phyloP scores from a whole-genome alignment of 2,113 vertebrate species.

The Paralichthys olivaceus region DNA sequence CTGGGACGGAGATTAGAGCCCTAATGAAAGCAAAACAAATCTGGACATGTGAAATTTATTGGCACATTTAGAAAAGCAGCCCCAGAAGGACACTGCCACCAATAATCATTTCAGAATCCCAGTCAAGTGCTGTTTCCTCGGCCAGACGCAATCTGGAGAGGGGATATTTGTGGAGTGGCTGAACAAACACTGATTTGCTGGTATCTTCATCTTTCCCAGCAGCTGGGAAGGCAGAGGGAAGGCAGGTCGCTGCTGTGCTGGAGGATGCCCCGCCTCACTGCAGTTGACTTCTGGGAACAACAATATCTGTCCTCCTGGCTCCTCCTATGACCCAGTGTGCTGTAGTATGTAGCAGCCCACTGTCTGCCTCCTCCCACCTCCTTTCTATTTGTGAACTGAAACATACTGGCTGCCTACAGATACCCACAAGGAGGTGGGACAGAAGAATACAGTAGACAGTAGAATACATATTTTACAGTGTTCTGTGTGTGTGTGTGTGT shows the following conservation, averaged over 20 bases:
- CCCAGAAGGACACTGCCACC: conserved; percentile 81
- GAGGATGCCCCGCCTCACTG: conserved; percentile 61
- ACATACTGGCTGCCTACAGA: conserved; percentile 23
- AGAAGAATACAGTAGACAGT: too few species aligned
- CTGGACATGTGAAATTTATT: conserved; percentile 88
- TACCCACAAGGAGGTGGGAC: conserved; percentile 36
- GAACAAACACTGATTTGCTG: conserved; percentile 88
- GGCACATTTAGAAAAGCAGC: conserved; percentile 82
- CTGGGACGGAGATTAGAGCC: conserved; percentile 82
- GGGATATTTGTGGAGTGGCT: conserved; percentile 87
- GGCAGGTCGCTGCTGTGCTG: conserved; percentile 59
- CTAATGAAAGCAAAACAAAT: conserved; percentile 88
- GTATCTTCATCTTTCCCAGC: conserved; percentile 87
- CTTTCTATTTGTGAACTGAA: conserved; percentile 16
- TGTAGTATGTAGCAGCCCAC: conserved; percentile 32
- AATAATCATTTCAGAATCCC: conserved; percentile 83
- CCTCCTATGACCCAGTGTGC: conserved; percentile 67
- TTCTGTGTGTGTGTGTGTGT: not conserved
- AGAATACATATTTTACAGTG: not conserved
- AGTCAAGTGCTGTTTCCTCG: conserved; percentile 82
- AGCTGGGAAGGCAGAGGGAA: conserved; percentile 72
- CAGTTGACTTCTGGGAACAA: conserved; percentile 77
- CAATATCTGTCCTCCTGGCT: conserved; percentile 68
- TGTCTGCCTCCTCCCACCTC: conserved; percentile 38
- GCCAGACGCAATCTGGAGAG: conserved; percentile 78